These are phyloP conservation scores for Erythrocercus mccallii DNA, from an alignment of 2,113 vertebrate species.

Conservation along the genomic window DNA sequence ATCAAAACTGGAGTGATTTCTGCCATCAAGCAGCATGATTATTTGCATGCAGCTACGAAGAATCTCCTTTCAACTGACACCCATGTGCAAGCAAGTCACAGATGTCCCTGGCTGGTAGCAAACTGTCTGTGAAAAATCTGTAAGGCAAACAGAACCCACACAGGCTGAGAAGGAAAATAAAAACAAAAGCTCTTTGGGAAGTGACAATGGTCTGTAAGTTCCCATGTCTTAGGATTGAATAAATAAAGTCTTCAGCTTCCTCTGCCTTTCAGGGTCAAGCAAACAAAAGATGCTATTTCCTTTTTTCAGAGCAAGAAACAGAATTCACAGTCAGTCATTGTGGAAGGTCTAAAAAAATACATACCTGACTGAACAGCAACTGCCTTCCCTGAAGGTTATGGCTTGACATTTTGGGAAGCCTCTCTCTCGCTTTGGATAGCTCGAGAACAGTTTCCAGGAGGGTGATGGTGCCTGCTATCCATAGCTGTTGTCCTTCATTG, in stretches of 20 bases:
- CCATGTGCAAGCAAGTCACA: background rate
- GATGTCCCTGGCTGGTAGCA: background rate
- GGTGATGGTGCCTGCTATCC: background rate
- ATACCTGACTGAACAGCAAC: background rate
- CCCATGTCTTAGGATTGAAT: conserved; percentile 34
- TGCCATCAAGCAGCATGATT: background rate
- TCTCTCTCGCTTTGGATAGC: background rate
- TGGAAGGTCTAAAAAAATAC: background rate
- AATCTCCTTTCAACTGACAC: background rate
- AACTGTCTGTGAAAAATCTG: conserved; percentile 3
- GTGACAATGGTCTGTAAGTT: conserved; percentile 33
- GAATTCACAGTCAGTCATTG: background rate
- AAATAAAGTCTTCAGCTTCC: conserved; percentile 53
- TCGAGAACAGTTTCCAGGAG: background rate
- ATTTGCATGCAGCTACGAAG: background rate
- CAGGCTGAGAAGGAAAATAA: conserved; percentile 17
- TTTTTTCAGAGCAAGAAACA: background rate
- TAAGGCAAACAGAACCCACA: conserved; percentile 21
- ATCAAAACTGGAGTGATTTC: background rate
- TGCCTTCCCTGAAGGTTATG: background rate
- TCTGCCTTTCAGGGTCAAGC: conserved; percentile 39
- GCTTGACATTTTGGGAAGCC: background rate
- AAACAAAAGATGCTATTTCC: conserved; percentile 33
- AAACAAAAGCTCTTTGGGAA: conserved; percentile 32
- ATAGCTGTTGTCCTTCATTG: background rate